Percentiles rank a stretch among this genome's conserved stretches.
phyloP scores from a whole-genome alignment of 1,140 invertebrate genomes.

The Amyelois transitella region DNA sequence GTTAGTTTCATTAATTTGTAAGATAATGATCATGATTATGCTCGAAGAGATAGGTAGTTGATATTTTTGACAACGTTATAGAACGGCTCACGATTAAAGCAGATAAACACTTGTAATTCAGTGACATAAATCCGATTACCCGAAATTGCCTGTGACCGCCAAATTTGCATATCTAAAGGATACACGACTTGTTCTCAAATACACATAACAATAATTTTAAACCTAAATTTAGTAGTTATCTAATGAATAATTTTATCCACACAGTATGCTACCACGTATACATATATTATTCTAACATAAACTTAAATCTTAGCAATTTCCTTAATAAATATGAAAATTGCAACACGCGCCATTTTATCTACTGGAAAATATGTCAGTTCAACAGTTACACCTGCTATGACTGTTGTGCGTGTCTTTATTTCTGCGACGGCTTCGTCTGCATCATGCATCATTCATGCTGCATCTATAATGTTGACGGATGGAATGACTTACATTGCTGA shows the following conservation, averaged over 20 bases:
- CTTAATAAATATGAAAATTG: background rate
- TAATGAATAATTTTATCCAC: too few species aligned
- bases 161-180: too few species aligned
- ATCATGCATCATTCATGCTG: background rate
- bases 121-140: slow-evolving; percentile 16
- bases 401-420: background rate
- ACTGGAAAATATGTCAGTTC: background rate
- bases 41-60: background rate
- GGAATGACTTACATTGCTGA: background rate
- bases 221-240: too few species aligned
- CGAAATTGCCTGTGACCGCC: too few species aligned
- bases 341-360: background rate
- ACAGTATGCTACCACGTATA: too few species aligned
- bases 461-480: background rate
- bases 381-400: background rate
- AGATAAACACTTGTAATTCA: slow-evolving; percentile 11
- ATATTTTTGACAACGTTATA: background rate
- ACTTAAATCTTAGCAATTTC: background rate
- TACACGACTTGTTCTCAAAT: too few species aligned
- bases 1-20: slow-evolving; percentile 3
- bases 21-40: slow-evolving; percentile 1
- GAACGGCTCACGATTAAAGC: background rate
- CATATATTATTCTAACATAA: background rate
- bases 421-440: background rate
- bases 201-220: too few species aligned